Percentiles rank a stretch among this genome's conserved stretches.
These are phyloP conservation scores for Ophonus ardosiacus DNA, from an alignment of 2,888 invertebrate genomes.

Conservation along the genomic window DNA sequence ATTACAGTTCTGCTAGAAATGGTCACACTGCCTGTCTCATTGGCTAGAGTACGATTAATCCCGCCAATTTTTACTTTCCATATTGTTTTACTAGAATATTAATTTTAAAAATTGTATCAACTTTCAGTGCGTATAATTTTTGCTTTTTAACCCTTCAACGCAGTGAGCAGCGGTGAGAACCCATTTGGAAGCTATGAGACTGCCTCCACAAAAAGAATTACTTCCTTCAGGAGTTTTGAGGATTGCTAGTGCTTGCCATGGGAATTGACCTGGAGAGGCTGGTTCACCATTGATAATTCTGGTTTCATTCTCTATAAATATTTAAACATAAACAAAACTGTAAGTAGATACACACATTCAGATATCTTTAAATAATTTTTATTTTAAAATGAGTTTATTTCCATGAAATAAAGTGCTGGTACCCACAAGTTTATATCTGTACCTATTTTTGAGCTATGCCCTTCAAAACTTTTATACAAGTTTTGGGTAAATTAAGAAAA, in stretches of 20 bases:
- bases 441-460: too few relatives aligned
- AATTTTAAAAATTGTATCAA: conserved; percentile 18
- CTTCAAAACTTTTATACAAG: too few relatives aligned
- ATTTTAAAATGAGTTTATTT: too few relatives aligned
- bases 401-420: too few relatives aligned
- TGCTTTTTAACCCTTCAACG: conserved; percentile 65
- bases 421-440: too few relatives aligned
- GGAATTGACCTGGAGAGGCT: conserved; percentile 70
- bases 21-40: conserved; percentile 28
- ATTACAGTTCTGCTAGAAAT: background rate
- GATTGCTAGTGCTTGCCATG: conserved; percentile 69
- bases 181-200: conserved; percentile 67
- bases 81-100: conserved; percentile 18
- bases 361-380: too few relatives aligned
- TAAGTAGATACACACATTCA: too few relatives aligned
- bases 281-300: conserved; percentile 67
- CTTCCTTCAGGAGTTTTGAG: conserved; percentile 10
- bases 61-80: conserved; percentile 55
- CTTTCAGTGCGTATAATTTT: background rate
- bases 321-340: background rate
- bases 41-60: conserved; percentile 17
- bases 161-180: conserved; percentile 70
- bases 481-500: too few relatives aligned
- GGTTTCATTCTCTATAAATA: background rate
- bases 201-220: conserved; percentile 69